Evolutionary conservation across 2,888 invertebrate genomes (phyloP).

Genomic region (Ligdia adustata): DNA sequence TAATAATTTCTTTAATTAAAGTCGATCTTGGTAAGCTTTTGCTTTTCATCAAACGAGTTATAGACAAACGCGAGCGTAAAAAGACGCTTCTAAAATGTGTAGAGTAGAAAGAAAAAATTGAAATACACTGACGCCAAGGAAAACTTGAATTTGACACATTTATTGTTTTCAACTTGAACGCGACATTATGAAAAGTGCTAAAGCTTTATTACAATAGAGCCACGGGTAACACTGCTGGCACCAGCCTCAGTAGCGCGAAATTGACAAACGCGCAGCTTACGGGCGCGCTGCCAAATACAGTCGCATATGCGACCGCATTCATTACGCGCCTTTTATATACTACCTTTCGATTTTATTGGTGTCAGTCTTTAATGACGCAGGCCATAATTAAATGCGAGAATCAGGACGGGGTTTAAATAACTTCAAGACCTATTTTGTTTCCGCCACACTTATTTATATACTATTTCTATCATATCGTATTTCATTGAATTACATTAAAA

Average conservation of each 20-base stretch:
- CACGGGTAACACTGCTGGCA: constrained; percentile 3
- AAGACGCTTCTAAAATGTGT: too few relatives aligned
- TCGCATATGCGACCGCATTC: constrained; percentile 12
- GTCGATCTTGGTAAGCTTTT: too few relatives aligned
- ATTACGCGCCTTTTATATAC: constrained; percentile 5
- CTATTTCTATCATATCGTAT: too few relatives aligned
- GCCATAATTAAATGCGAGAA: too few relatives aligned
- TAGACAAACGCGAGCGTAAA: too few relatives aligned
- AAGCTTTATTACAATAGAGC: neutral
- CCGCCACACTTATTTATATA: too few relatives aligned
- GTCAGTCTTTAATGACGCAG: neutral
- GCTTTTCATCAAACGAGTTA: too few relatives aligned
- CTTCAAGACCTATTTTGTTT: too few relatives aligned
- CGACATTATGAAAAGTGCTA: constrained; percentile 4
- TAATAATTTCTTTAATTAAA: too few relatives aligned
- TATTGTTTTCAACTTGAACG: constrained; percentile 5
- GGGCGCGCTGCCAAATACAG: constrained; percentile 16
- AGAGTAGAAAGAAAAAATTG: too few relatives aligned
- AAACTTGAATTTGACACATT: neutral
- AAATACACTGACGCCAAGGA: neutral
- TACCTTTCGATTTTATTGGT: constrained; percentile 2
- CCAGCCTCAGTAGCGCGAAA: constrained; percentile 2
- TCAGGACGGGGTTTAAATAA: too few relatives aligned
- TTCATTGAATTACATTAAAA: too few relatives aligned
- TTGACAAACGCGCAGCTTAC: constrained; percentile 18